Conservation (phyloP, 2,113 vertebrate species). For the Pterocles orientalis region DNA sequence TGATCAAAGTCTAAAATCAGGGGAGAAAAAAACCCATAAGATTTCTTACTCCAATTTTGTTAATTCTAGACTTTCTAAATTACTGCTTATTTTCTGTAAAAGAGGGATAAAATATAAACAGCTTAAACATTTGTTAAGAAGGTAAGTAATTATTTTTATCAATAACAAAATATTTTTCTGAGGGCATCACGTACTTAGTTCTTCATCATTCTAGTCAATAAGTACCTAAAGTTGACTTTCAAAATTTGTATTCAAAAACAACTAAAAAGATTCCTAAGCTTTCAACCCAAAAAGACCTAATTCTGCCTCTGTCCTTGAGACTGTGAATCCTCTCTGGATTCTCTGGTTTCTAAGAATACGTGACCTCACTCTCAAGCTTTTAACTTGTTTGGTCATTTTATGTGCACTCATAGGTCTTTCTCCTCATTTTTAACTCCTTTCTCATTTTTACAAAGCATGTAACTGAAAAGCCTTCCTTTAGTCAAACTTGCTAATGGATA, state of each 20-base stretch:
- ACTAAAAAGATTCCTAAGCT: background rate
- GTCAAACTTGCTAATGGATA: background rate
- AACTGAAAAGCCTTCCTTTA: background rate
- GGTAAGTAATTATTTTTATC: background rate
- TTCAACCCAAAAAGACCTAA: background rate
- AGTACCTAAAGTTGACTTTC: background rate
- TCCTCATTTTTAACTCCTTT: background rate
- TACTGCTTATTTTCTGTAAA: background rate
- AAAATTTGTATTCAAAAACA: background rate
- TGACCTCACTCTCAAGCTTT: background rate
- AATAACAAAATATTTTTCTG: background rate
- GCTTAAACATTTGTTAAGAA: background rate
- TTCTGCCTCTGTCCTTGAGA: background rate
- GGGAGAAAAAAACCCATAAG: rapidly evolving
- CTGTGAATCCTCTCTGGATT: background rate
- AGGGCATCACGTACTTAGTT: background rate
- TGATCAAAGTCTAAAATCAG: background rate
- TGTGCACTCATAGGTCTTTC: background rate
- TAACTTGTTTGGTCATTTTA: background rate
- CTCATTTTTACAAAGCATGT: background rate
- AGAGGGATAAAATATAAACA: background rate
- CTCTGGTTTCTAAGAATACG: background rate
- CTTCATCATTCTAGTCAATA: background rate
- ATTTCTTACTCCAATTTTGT: background rate
- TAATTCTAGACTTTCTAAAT: background rate